Percentiles rank a stretch among this genome's conserved stretches.
These are phyloP conservation scores for Allacma fusca DNA, from an alignment of 2,888 invertebrate species.

Conservation along the genomic window DNA sequence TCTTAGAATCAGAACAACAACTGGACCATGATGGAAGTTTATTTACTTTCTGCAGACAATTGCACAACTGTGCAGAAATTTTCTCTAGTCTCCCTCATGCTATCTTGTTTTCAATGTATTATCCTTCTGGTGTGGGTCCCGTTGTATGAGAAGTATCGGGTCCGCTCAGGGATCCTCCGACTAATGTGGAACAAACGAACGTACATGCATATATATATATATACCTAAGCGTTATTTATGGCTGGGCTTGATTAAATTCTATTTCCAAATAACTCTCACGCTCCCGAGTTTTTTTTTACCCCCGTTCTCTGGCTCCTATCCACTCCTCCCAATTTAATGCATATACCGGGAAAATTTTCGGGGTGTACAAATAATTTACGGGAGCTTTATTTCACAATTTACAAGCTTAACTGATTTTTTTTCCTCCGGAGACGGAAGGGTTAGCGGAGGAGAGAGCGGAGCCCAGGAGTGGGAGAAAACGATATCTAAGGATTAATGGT, in stretches of 20 bases:
- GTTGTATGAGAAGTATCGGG: no score
- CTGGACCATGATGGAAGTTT: constrained; percentile 9
- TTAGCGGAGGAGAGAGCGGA: no score
- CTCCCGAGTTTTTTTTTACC: no score
- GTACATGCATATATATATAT: not conserved
- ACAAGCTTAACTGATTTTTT: constrained; percentile 17
- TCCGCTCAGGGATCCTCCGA: no score
- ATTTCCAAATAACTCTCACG: constrained; percentile 10
- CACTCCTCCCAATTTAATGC: not conserved
- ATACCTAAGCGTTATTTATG: constrained; percentile 18
- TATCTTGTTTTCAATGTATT: constrained; percentile 8
- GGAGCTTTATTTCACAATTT: constrained; percentile 20
- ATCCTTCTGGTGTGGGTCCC: not conserved
- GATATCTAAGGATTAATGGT: constrained; percentile 7
- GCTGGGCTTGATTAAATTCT: constrained; percentile 24
- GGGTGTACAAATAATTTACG: not conserved
- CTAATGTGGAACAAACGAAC: no score
- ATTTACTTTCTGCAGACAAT: constrained; percentile 28
- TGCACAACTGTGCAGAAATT: not conserved
- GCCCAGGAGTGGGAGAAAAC: not conserved
- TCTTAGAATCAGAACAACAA: constrained; percentile 22
- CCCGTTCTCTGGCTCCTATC: not conserved
- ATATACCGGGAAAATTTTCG: not conserved
- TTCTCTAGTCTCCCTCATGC: not conserved
- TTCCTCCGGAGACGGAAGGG: not conserved